Percentiles rank a stretch among this genome's conserved stretches.
Conservation (phyloP, 1,140 invertebrate species). For the Meloidogyne exigua region DNA sequence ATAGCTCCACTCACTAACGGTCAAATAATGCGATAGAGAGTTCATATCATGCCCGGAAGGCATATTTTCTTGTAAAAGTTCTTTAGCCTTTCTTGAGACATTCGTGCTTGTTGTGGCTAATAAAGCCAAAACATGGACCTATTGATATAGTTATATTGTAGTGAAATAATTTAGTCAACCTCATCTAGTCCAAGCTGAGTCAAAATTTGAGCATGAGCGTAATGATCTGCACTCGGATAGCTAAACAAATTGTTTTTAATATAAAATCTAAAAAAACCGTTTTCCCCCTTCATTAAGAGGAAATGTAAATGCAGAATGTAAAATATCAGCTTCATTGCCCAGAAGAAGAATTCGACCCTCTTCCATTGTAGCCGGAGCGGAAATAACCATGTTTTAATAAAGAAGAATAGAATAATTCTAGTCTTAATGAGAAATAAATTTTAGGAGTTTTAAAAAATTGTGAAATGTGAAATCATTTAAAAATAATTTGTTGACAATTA, state of each 20-base stretch:
- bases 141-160: constrained; percentile 28
- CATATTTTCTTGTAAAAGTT: constrained; percentile 60
- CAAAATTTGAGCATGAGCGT: constrained; percentile 59
- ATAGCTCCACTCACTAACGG: constrained; percentile 11
- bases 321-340: constrained; percentile 59
- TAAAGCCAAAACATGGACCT: constrained; percentile 55
- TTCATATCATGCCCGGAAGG: constrained; percentile 54
- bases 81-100: constrained; percentile 47
- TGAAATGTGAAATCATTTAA: not conserved
- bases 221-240: constrained; percentile 58
- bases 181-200: constrained; percentile 36
- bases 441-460: not conserved
- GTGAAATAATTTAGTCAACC: not conserved
- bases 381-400: constrained; percentile 13
- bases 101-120: constrained; percentile 51
- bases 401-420: not conserved
- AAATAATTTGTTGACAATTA: too few species aligned
- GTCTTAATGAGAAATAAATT: not conserved
- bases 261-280: constrained; percentile 37
- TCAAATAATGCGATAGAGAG: constrained; percentile 50
- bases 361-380: constrained; percentile 36
- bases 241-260: constrained; percentile 26
- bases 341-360: constrained; percentile 53
- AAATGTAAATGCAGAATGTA: constrained; percentile 55
- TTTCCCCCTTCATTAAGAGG: constrained; percentile 58